phyloP scores from a whole-genome alignment of 2,797 vertebrate species.

The Ceryle rudis region DNA sequence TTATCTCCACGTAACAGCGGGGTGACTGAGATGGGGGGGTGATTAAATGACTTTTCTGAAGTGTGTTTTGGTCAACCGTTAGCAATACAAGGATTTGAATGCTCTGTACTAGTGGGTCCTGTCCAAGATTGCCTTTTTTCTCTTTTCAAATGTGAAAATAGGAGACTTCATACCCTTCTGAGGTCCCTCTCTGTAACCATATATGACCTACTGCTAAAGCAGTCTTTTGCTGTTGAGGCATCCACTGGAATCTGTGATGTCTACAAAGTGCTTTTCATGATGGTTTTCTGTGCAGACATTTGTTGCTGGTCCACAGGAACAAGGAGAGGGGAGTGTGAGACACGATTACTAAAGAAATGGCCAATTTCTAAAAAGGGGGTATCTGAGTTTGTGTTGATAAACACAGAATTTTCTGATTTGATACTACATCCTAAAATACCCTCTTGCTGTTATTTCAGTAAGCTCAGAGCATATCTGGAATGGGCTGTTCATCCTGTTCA shows the following conservation, averaged over 20 bases:
- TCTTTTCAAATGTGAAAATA: not conserved
- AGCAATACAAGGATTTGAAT: not conserved
- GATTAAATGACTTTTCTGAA: not conserved
- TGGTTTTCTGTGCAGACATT: not conserved
- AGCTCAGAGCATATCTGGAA: not conserved
- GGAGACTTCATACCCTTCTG: not conserved
- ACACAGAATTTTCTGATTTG: not conserved
- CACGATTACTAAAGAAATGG: not conserved
- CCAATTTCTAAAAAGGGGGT: slow-evolving; percentile 19
- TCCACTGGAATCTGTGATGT: not conserved
- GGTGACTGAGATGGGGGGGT: not conserved
- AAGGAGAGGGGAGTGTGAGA: not conserved
- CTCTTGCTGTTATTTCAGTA: not conserved
- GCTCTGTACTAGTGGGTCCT: not conserved
- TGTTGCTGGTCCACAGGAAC: slow-evolving; percentile 14
- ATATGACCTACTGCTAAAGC: not conserved
- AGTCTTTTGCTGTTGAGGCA: not conserved
- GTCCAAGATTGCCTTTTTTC: not conserved
- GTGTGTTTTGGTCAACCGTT: not conserved
- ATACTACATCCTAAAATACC: not conserved
- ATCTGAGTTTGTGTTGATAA: slow-evolving; percentile 1
- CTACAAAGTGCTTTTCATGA: not conserved
- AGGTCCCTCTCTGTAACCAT: not conserved
- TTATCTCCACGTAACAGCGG: not conserved
- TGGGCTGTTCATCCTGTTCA: slow-evolving; percentile 22